Evolutionary conservation across 2,888 invertebrate species (phyloP).

Genomic region (Iphiclides podalirius): DNA sequence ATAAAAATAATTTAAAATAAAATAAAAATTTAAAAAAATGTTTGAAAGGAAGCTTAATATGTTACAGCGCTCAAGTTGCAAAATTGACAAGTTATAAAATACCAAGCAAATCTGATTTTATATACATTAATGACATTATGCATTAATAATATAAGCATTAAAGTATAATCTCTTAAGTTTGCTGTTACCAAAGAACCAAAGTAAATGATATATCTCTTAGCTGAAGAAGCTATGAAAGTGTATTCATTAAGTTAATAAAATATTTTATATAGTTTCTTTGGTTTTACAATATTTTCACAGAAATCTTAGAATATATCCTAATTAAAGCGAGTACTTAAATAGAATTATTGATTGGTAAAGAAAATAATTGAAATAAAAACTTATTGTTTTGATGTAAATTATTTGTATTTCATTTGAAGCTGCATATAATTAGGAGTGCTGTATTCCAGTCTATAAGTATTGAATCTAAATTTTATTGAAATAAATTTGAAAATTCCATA

Average conservation of each 20-base stretch:
- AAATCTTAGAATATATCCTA: background rate
- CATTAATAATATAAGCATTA: background rate
- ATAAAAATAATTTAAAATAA: no score
- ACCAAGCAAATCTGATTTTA: background rate
- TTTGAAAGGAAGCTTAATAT: no score
- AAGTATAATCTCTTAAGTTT: background rate
- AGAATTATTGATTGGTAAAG: background rate
- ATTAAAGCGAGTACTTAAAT: background rate
- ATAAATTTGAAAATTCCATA: conserved; percentile 8
- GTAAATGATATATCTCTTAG: background rate
- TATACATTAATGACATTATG: background rate
- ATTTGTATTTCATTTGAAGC: background rate
- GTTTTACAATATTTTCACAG: background rate
- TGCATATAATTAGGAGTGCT: background rate
- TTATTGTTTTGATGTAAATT: background rate
- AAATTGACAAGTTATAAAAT: no score
- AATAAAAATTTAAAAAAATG: no score
- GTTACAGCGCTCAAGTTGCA: no score
- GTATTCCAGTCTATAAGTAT: conserved; percentile 13
- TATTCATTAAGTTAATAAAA: background rate
- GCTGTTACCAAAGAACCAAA: background rate
- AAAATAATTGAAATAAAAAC: background rate
- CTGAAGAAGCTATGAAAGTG: background rate
- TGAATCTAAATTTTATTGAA: conserved; percentile 15
- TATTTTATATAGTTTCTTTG: background rate